Evolutionary conservation across 2,113 vertebrate species (phyloP).

Genomic region (Azemiops feae): DNA sequence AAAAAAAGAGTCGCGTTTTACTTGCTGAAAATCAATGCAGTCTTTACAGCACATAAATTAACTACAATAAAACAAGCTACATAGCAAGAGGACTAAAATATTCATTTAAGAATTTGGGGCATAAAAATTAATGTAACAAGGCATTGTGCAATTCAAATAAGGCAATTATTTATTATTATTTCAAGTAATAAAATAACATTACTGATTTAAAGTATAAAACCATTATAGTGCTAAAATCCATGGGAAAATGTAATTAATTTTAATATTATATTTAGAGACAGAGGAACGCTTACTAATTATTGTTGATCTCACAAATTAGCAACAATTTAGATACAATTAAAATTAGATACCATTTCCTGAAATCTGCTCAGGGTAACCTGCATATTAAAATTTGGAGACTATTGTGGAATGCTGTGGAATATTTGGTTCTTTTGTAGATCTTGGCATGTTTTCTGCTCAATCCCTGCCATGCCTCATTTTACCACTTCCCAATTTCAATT

Average conservation of each 20-base stretch:
- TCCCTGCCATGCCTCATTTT: neutral
- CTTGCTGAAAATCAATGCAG: neutral
- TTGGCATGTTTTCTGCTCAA: neutral
- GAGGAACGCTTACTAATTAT: neutral
- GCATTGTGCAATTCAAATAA: neutral
- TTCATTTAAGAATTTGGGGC: neutral
- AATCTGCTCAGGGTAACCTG: neutral
- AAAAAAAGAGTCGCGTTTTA: neutral
- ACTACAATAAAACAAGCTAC: neutral
- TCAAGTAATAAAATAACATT: neutral
- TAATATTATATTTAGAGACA: neutral
- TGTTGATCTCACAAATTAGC: neutral
- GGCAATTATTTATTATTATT: neutral
- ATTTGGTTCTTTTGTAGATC: neutral
- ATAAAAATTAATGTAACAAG: neutral
- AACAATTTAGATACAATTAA: neutral
- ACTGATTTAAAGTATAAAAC: neutral
- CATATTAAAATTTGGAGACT: neutral
- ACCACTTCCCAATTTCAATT: neutral
- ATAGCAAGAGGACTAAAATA: neutral
- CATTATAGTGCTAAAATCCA: neutral
- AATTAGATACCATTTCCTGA: neutral
- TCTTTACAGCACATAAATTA: neutral
- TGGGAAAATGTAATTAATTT: neutral
- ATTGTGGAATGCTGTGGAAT: neutral